phyloP scores from a whole-genome alignment of 2,113 vertebrate genomes.

The Peucedramus taeniatus region DNA sequence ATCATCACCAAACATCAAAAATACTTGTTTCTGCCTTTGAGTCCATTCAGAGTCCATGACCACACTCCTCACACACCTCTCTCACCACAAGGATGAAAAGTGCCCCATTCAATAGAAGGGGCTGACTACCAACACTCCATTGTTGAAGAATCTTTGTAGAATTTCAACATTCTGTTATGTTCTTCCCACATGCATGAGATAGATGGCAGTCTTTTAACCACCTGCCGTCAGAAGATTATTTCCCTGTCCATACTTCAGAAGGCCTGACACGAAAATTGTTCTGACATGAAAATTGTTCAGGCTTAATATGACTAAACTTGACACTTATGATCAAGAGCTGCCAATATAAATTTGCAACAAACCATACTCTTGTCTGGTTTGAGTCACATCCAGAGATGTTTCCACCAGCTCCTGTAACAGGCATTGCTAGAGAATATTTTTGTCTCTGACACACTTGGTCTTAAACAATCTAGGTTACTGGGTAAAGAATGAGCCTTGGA shows the following conservation, averaged over 20 bases:
- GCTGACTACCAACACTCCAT: accelerated
- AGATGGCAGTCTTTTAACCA: neutral
- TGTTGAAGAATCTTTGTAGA: neutral
- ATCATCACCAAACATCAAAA: neutral
- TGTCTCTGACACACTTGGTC: neutral
- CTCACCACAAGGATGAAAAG: neutral
- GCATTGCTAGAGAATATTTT: neutral
- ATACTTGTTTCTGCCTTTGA: neutral
- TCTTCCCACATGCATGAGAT: neutral
- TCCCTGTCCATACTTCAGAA: neutral
- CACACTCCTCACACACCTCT: neutral
- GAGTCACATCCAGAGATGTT: neutral
- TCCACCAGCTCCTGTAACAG: neutral
- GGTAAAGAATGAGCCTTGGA: slow-evolving; percentile 21
- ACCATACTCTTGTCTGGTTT: neutral
- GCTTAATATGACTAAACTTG: neutral
- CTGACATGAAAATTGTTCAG: neutral
- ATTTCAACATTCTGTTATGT: neutral
- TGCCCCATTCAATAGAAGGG: neutral
- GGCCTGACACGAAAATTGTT: neutral
- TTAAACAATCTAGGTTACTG: neutral
- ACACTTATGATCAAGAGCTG: neutral
- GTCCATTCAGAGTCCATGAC: neutral
- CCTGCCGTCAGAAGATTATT: neutral
- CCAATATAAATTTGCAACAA: neutral